Evolutionary conservation across 35 echinoderm and acorn worm species (phyloP), one percentile per base, ranked within the genome.

Genomic region (Apostichopus californicus): DNA sequence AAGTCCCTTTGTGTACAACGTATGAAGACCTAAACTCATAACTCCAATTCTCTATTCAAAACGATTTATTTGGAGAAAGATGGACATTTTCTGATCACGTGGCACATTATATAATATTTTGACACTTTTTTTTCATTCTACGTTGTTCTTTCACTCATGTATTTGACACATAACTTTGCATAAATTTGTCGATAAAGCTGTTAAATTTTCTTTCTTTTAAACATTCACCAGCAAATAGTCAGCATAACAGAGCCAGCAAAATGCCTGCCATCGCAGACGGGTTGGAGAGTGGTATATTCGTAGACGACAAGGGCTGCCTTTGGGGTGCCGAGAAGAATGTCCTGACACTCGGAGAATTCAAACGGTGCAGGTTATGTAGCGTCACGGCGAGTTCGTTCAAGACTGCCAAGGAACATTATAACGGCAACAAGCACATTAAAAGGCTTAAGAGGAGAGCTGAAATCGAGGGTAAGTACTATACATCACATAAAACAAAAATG

Each of bases 381-480:
- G 73, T 79, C 46, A 59, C 8, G 13, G 28, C 89, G 52, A 91
- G 72, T 54, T 91, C 89, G 7, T 91, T 91, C 54, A 91, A 91
- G 73, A 78, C 89, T 55, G 89, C 89, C 6, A 77, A 91, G 56
- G 89, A 77, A 52, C 89, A 91, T 68, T 91, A 91, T 22, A 25
- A 13, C 20, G 89, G 89, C 8, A 59, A 57, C 13, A 91, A 91
- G 55, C 89, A 91, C 11, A 56, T 56, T 18, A 78, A 79, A 54
- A 77, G 18, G 54, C 24, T 91, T 54, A 91, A 91, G 89, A 91
- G 77, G 71, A 75, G 6, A n/a, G 71, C 71, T 13, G 20, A 75
- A 75, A 6, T 20, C 6, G 71, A 75, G 20, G 71, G 71, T 75
- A 9, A 61, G 58, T 61, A 61, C 12, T 61, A 46, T 12, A 11